phyloP scores from a whole-genome alignment of 2,797 vertebrate species.

The Coregonus ussuriensis region DNA sequence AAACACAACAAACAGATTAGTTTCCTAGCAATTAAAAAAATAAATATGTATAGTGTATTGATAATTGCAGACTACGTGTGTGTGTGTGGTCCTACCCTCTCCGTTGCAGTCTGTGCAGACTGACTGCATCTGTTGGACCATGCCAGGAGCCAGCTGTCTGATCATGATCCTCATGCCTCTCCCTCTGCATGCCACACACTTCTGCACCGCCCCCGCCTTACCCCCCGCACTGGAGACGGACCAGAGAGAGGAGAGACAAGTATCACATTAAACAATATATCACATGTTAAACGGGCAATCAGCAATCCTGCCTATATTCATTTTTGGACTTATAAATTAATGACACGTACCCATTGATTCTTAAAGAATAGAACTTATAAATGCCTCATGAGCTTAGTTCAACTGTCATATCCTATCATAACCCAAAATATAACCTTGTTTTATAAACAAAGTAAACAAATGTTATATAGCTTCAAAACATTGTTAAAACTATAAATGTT shows the following conservation, averaged over 20 bases:
- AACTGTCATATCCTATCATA: too few species aligned
- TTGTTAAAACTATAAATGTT: too few species aligned
- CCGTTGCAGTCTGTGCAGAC: conserved; percentile 97
- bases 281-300: too few species aligned
- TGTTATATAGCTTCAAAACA: too few species aligned
- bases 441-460: too few species aligned
- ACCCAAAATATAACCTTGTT: too few species aligned
- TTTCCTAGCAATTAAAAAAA: not conserved
- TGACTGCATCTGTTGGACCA: conserved; percentile 99
- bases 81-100: conserved; percentile 82
- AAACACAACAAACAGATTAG: not conserved
- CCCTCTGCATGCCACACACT: conserved; percentile 92
- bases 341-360: too few species aligned
- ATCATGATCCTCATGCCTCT: conserved; percentile 97
- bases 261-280: not conserved
- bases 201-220: conserved; percentile 96
- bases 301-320: too few species aligned
- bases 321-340: too few species aligned
- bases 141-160: conserved; percentile 96
- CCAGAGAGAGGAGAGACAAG: conserved; percentile 13
- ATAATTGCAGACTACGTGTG: not conserved
- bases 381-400: too few species aligned
- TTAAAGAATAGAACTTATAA: too few species aligned
- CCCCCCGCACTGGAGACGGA: conserved; percentile 86
- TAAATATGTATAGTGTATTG: not conserved